Evolutionary conservation across 2,888 invertebrate species (phyloP).

Genomic region (Nebria brevicollis): DNA sequence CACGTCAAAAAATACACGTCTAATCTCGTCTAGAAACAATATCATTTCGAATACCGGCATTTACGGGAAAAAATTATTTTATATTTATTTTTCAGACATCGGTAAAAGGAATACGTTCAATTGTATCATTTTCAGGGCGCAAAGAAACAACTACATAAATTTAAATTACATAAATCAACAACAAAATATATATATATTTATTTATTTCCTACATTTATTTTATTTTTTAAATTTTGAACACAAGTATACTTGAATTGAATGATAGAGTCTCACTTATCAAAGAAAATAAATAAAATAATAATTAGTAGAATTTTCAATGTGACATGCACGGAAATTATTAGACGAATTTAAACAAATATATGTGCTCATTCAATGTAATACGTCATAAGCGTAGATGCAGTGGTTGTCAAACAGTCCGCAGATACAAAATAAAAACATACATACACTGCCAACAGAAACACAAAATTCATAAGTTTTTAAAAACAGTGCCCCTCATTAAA

Average conservation of each 20-base stretch:
- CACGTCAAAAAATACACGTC: too few relatives aligned
- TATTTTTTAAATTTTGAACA: not conserved
- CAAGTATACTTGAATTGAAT: constrained; percentile 1
- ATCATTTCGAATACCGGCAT: constrained; percentile 4
- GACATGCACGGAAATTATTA: not conserved
- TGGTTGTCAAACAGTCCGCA: not conserved
- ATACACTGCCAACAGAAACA: not conserved
- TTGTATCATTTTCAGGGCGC: constrained; percentile 81
- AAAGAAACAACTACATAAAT: constrained; percentile 69
- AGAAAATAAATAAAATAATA: not conserved
- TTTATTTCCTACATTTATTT: not conserved
- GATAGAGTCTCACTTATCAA: not conserved
- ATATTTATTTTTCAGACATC: constrained; percentile 75
- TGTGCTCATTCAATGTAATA: constrained; percentile 1
- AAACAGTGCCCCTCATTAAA: too few relatives aligned
- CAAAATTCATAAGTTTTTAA: not conserved
- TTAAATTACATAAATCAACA: constrained; percentile 7
- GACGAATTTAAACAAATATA: not conserved
- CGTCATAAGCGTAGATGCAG: not conserved
- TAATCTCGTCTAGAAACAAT: not conserved
- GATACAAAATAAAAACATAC: not conserved
- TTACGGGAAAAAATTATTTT: constrained; percentile 42
- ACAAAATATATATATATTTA: not conserved
- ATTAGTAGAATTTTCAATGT: not conserved
- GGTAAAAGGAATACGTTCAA: constrained; percentile 85